Percentiles rank a stretch among this genome's conserved stretches.
phyloP scores from a whole-genome alignment of 2,888 invertebrate genomes.

The Oligia latruncula region DNA sequence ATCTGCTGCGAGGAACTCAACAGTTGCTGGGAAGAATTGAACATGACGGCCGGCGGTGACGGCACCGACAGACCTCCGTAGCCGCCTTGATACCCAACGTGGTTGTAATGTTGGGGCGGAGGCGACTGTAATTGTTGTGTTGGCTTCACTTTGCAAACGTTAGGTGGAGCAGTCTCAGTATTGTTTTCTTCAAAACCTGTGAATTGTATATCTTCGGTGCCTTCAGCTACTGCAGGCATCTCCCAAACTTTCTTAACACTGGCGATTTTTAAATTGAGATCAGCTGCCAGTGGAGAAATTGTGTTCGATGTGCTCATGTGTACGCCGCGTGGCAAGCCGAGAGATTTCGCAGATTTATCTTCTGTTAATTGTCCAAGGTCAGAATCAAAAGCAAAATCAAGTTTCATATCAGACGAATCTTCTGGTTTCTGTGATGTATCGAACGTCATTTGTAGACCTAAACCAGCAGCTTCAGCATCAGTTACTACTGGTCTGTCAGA shows the following conservation, averaged over 20 bases:
- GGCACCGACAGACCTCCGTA: slow-evolving; percentile 95
- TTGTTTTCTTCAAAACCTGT: slow-evolving; percentile 85
- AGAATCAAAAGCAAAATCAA: slow-evolving; percentile 97
- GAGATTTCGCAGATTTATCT: slow-evolving; percentile 91
- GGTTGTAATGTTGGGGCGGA: slow-evolving; percentile 92
- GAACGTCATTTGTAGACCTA: slow-evolving; percentile 93
- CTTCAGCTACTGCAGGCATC: slow-evolving; percentile 93
- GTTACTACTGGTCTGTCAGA: slow-evolving; percentile 79
- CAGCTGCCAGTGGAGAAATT: slow-evolving; percentile 95
- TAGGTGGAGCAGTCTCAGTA: slow-evolving; percentile 90
- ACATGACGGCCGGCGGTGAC: slow-evolving; percentile 95
- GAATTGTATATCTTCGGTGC: slow-evolving; percentile 87
- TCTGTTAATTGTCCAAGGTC: slow-evolving; percentile 94
- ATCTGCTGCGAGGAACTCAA: slow-evolving; percentile 90
- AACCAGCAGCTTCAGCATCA: slow-evolving; percentile 83
- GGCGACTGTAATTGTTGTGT: slow-evolving; percentile 94
- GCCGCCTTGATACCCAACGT: slow-evolving; percentile 93
- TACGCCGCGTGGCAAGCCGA: slow-evolving; percentile 90
- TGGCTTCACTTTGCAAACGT: slow-evolving; percentile 96
- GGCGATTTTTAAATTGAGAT: slow-evolving; percentile 97
- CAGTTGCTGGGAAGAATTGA: slow-evolving; percentile 93
- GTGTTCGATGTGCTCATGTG: slow-evolving; percentile 92
- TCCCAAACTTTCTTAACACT: slow-evolving; percentile 98
- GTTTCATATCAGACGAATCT: slow-evolving; percentile 96
- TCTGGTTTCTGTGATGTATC: slow-evolving; percentile 91